phyloP scores from a whole-genome alignment of 2,888 invertebrate genomes.

The Troides helena region DNA sequence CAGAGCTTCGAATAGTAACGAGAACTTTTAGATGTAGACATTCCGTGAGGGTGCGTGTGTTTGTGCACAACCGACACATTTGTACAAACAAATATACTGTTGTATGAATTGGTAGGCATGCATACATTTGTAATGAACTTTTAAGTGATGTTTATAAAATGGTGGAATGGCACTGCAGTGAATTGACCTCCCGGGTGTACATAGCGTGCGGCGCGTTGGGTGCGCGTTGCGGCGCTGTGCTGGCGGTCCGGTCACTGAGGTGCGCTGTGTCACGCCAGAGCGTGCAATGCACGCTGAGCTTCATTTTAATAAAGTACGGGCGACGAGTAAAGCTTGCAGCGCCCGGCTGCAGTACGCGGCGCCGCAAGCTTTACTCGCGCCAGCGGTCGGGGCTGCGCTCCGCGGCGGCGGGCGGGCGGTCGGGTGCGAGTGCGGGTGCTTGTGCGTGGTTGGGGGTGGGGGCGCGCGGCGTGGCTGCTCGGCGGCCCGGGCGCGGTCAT shows the following conservation, averaged over 20 bases:
- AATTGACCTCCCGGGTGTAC: constrained; percentile 43
- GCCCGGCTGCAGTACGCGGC: neutral
- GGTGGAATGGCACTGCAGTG: constrained; percentile 49
- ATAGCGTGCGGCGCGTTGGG: constrained; percentile 23
- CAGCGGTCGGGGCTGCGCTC: neutral
- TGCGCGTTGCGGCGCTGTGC: no score
- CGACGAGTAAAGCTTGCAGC: neutral
- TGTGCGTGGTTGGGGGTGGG: neutral
- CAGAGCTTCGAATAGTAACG: no score
- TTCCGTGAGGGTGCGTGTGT: no score
- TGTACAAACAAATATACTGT: no score
- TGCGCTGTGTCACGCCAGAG: neutral
- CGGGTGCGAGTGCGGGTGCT: neutral
- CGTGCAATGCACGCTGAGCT: neutral
- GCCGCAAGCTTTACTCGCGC: neutral
- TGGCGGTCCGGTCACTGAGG: neutral
- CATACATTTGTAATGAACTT: no score
- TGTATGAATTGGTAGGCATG: no score
- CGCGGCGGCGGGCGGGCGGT: neutral
- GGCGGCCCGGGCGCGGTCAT: constrained; percentile 7
- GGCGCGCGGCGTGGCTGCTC: neutral
- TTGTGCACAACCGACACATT: no score
- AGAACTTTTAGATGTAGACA: no score
- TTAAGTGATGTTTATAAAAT: constrained; percentile 3
- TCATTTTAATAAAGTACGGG: neutral